phyloP scores from a whole-genome alignment of 1,140 invertebrate species.

The Bombyx mori region ASM3026992v2 NC_085128.1:8348001-8348500 shows the following conservation, averaged over 20 bases:
- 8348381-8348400: slow-evolving; percentile 64
- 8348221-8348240: background rate
- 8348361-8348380: slow-evolving; percentile 64
- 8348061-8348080: background rate
- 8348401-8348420: slow-evolving; percentile 34
- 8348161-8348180: too few species aligned
- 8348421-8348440: slow-evolving; percentile 54
- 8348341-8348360: slow-evolving; percentile 55
- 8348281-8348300: slow-evolving; percentile 20
- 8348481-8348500: slow-evolving; percentile 23
- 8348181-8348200: background rate
- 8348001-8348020: too few species aligned
- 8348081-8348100: background rate
- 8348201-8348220: background rate
- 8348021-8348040: too few species aligned
- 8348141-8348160: background rate
- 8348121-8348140: background rate
- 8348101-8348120: background rate
- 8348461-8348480: slow-evolving; percentile 60
- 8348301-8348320: slow-evolving; percentile 39
- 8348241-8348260: background rate
- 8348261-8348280: background rate
- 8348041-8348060: background rate
- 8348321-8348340: slow-evolving; percentile 20
- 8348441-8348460: slow-evolving; percentile 44